phyloP scores from a whole-genome alignment of 1,140 invertebrate species.

The Batillaria attramentaria region DNA sequence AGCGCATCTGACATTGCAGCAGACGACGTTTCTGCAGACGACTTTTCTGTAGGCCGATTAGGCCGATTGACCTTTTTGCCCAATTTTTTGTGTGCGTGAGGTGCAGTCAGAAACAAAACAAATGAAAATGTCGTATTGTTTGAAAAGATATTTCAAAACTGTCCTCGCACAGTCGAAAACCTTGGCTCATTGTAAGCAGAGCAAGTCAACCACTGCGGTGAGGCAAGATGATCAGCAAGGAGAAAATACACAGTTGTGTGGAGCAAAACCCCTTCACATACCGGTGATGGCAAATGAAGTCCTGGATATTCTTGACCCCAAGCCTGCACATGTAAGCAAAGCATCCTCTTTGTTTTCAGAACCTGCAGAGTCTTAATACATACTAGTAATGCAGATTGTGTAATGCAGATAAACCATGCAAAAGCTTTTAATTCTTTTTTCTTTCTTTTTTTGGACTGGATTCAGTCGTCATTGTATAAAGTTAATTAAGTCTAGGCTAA shows the following conservation, averaged over 20 bases:
- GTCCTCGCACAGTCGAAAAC: no score
- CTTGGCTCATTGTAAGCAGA: no score
- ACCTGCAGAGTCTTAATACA: background rate
- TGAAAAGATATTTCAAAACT: background rate
- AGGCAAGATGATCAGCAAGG: background rate
- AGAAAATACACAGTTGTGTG: background rate
- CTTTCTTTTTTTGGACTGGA: conserved; percentile 30
- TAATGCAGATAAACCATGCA: no score
- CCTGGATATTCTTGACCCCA: conserved; percentile 47
- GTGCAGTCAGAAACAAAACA: background rate
- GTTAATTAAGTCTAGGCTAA: conserved; percentile 11
- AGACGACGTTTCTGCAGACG: no score
- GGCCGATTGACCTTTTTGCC: no score
- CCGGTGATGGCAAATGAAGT: conserved; percentile 61
- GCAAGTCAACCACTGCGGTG: background rate
- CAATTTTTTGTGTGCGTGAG: no score
- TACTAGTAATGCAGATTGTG: background rate
- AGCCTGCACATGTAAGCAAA: conserved; percentile 45
- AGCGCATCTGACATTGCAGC: no score
- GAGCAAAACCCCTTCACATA: conserved; percentile 42
- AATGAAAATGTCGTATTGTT: conserved; percentile 20
- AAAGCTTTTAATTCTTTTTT: no score
- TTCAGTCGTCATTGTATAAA: background rate
- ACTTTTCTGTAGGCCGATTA: no score
- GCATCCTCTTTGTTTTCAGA: background rate